Evolutionary conservation across 2,888 invertebrate genomes (phyloP).

Genomic region (Himalopsyche kuldschensis): DNA sequence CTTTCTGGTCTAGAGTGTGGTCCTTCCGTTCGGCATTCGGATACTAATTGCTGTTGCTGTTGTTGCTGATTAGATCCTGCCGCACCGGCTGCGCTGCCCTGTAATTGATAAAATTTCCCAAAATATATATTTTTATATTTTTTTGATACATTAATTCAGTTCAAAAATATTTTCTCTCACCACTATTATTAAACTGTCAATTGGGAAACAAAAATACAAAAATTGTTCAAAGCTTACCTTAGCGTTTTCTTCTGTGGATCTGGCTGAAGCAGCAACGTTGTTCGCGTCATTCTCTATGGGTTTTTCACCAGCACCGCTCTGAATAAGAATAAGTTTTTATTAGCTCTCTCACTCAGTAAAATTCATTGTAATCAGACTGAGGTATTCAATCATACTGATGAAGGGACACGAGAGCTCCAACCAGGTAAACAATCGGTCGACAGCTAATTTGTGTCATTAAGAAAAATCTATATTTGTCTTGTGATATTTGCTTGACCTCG

Average conservation of each 20-base stretch:
- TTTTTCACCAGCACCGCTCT: slow-evolving; percentile 41
- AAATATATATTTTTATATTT: no score
- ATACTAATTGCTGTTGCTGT: slow-evolving; percentile 40
- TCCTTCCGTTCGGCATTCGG: slow-evolving; percentile 38
- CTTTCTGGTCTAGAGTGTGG: slow-evolving; percentile 49
- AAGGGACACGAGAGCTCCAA: neutral
- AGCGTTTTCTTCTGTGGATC: slow-evolving; percentile 55
- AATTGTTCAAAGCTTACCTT: slow-evolving; percentile 46
- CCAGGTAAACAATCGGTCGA: neutral
- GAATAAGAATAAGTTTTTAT: neutral
- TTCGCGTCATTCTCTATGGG: slow-evolving; percentile 63
- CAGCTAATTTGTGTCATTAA: neutral
- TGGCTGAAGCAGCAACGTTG: slow-evolving; percentile 44
- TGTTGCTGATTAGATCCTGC: slow-evolving; percentile 41
- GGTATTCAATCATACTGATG: neutral
- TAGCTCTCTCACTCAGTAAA: neutral
- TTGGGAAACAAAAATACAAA: neutral
- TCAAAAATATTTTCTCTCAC: neutral
- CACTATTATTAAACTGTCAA: neutral
- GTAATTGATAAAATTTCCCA: neutral
- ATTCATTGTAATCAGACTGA: neutral
- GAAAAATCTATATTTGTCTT: neutral
- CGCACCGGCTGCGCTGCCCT: slow-evolving; percentile 5
- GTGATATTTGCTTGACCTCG: neutral
- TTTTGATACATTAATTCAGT: neutral